A percentile compares a stretch with the other conserved stretches of the same genome.
These are phyloP conservation scores for Brachyopa scutellaris DNA, from an alignment of 2,888 invertebrate species.

Conservation along the genomic window DNA sequence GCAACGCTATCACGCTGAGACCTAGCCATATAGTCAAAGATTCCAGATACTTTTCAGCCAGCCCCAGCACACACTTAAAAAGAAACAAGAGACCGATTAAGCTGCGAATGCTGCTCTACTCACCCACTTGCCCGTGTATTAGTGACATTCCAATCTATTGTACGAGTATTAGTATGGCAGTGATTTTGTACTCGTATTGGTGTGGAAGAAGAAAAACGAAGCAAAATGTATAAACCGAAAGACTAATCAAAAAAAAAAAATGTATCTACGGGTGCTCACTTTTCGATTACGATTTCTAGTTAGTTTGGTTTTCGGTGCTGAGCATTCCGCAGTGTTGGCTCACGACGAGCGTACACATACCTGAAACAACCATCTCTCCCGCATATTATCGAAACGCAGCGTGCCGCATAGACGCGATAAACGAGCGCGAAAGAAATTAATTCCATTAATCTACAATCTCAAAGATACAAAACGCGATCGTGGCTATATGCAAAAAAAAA, in stretches of 20 bases:
- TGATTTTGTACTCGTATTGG: conserved; percentile 70
- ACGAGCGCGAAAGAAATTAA: conserved; percentile 35
- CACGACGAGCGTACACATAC: conserved; percentile 55
- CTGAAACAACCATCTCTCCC: conserved; percentile 33
- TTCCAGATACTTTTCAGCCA: conserved; percentile 1
- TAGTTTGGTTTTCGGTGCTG: conserved; percentile 72
- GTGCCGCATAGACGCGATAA: conserved; percentile 52
- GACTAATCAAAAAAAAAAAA: conserved; percentile 20
- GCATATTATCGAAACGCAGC: conserved; percentile 46
- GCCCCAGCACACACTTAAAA: conserved; percentile 25
- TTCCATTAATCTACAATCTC: neutral
- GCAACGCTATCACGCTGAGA: conserved; percentile 58
- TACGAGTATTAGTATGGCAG: conserved; percentile 57
- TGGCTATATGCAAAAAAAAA: conserved; percentile 36
- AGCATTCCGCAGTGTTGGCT: conserved; percentile 70
- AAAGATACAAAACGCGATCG: conserved; percentile 46
- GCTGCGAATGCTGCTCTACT: conserved; percentile 59
- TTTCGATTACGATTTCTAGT: conserved; percentile 72
- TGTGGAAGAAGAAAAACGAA: conserved; percentile 11
- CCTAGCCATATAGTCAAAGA: conserved; percentile 30
- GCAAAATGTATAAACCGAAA: conserved; percentile 2
- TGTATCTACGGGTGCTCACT: conserved; percentile 70
- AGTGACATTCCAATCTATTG: conserved; percentile 68
- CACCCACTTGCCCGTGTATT: conserved; percentile 38
- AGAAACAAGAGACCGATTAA: conserved; percentile 57